These are phyloP conservation scores for Zeuzera pyrina DNA, from an alignment of 2,888 invertebrate species.

Conservation along the genomic window DNA sequence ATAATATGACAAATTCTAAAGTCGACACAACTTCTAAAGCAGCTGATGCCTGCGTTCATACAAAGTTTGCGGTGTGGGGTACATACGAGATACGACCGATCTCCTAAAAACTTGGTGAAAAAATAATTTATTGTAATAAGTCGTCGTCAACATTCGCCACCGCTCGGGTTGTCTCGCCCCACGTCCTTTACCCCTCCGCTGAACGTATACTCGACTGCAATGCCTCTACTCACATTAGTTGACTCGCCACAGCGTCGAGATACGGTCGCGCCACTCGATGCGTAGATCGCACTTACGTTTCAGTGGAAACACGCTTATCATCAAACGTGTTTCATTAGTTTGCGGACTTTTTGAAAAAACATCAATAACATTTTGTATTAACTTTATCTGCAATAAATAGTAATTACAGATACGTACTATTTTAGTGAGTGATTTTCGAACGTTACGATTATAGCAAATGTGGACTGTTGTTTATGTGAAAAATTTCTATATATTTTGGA, in stretches of 20 bases:
- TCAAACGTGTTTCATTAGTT: conserved; percentile 38
- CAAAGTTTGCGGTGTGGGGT: conserved; percentile 48
- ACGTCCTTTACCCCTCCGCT: conserved; percentile 33
- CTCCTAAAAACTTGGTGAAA: conserved; percentile 59
- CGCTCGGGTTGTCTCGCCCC: conserved; percentile 59
- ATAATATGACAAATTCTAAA: conserved; percentile 12
- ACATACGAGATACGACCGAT: conserved; percentile 51
- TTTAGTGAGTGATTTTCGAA: conserved; percentile 14
- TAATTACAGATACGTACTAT: conserved; percentile 9
- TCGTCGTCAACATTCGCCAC: conserved; percentile 68
- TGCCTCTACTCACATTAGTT: conserved; percentile 62
- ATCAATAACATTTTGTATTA: conserved; percentile 11
- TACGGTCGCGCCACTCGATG: conserved; percentile 64
- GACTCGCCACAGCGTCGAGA: conserved; percentile 61
- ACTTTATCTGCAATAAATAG: conserved; percentile 2
- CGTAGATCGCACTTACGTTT: conserved; percentile 51
- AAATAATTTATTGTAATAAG: conserved; percentile 71
- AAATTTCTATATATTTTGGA: conserved; percentile 27
- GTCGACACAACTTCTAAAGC: conserved; percentile 19
- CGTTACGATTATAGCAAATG: conserved; percentile 20
- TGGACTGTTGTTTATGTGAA: conserved; percentile 45
- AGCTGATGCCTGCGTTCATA: conserved; percentile 49
- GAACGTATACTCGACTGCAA: conserved; percentile 57
- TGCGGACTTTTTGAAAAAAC: conserved; percentile 22
- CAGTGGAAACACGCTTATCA: conserved; percentile 60